phyloP scores from a whole-genome alignment of 2,113 vertebrate species.

The Pan paniscus region DNA sequence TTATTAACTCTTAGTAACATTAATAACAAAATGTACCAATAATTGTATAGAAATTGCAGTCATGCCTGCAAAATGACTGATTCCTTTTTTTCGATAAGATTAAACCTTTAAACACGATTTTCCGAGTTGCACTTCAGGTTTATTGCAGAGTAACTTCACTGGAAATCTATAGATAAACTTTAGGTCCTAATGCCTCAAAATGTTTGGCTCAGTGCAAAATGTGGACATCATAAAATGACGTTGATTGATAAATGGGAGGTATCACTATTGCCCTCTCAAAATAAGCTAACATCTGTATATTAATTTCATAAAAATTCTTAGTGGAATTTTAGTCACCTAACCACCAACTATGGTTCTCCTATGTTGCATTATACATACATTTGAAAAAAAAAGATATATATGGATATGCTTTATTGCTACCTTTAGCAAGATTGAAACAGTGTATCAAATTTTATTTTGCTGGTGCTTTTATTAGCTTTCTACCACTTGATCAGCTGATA shows the following conservation, averaged over 20 bases:
- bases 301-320: constrained; percentile 77
- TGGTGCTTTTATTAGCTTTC: constrained; percentile 85
- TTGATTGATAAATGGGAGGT: constrained; percentile 73
- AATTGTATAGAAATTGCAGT: not conserved
- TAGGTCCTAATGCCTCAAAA: constrained; percentile 62
- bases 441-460: constrained; percentile 84
- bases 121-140: constrained; percentile 59
- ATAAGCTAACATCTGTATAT: constrained; percentile 68
- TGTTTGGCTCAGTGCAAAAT: constrained; percentile 63
- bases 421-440: constrained; percentile 83
- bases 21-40: not conserved
- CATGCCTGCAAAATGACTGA: not conserved
- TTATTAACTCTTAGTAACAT: not conserved
- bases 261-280: constrained; percentile 59
- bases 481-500: constrained; percentile 86
- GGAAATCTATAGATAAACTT: constrained; percentile 11
- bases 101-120: constrained; percentile 45
- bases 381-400: constrained; percentile 77
- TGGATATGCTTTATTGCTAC: constrained; percentile 82
- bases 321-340: constrained; percentile 73
- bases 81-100: constrained; percentile 54
- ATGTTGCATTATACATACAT: constrained; percentile 71
- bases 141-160: constrained; percentile 59
- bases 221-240: constrained; percentile 73
- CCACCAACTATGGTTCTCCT: constrained; percentile 52